Conservation (phyloP, 2,113 vertebrate species). For the Thermophis baileyi region DNA sequence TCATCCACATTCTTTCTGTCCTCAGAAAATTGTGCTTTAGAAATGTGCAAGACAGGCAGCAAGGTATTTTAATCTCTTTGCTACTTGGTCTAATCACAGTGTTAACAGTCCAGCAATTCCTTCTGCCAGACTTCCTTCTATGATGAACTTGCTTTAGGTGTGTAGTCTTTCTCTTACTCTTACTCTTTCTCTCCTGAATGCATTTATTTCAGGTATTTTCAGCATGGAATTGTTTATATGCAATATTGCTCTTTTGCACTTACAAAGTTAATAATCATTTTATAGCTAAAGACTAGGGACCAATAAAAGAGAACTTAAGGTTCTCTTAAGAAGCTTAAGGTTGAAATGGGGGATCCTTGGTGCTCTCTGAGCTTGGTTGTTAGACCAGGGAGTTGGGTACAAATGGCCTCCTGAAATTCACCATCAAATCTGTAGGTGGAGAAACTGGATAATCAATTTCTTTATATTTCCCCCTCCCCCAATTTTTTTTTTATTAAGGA, state of each 20-base stretch:
- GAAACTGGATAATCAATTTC: background rate
- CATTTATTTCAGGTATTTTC: background rate
- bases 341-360: background rate
- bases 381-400: background rate
- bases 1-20: conserved; percentile 48
- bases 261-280: background rate
- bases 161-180: background rate
- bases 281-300: background rate
- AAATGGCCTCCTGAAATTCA: background rate
- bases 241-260: background rate
- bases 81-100: background rate
- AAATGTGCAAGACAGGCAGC: conserved; percentile 49
- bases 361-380: no score
- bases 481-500: no score
- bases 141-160: background rate
- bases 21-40: conserved; percentile 49
- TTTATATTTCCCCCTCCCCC: background rate
- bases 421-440: background rate
- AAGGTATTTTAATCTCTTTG: conserved; percentile 23
- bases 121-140: background rate
- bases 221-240: background rate
- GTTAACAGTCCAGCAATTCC: background rate
- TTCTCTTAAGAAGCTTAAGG: background rate
- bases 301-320: background rate
- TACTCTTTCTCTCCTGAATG: conserved; percentile 3